A percentile compares a stretch with the other conserved stretches of the same genome.
Evolutionary conservation across 2,113 vertebrate species (phyloP).

Genomic region (Menura novaehollandiae): DNA sequence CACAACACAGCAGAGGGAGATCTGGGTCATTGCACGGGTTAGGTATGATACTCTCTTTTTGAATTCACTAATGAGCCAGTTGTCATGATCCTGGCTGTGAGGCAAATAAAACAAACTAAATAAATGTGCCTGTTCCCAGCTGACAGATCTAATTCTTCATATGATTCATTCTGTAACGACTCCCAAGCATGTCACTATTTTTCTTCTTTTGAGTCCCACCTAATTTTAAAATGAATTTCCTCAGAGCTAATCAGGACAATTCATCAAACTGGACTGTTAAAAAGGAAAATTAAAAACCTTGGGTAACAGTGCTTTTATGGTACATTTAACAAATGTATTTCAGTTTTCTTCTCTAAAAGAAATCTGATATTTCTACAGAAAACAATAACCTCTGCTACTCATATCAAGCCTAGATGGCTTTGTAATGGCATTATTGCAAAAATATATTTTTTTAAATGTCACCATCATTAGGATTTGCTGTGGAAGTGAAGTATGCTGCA

Average conservation of each 20-base stretch:
- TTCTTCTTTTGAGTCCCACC: not conserved
- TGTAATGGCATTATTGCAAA: not conserved
- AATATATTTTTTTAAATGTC: not conserved
- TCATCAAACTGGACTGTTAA: not conserved
- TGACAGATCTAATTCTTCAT: not conserved
- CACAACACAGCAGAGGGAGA: not conserved
- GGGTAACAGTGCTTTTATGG: not conserved
- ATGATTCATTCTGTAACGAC: not conserved
- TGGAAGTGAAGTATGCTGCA: not conserved
- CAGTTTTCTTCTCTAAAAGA: not conserved
- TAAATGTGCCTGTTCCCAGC: not conserved
- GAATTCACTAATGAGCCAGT: not conserved
- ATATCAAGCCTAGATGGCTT: not conserved
- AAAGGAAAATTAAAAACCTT: conserved; percentile 3
- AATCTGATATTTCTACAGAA: not conserved
- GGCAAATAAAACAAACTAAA: not conserved
- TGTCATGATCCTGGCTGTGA: not conserved
- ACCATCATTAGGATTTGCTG: not conserved
- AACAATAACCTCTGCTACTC: not conserved
- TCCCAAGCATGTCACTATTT: not conserved
- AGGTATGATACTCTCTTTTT: not conserved
- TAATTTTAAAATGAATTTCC: not conserved
- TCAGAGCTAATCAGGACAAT: not conserved
- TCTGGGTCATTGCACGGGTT: not conserved
- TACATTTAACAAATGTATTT: conserved; percentile 49